phyloP scores from a whole-genome alignment of 1,140 invertebrate species.

The Pararge aegeria region DNA sequence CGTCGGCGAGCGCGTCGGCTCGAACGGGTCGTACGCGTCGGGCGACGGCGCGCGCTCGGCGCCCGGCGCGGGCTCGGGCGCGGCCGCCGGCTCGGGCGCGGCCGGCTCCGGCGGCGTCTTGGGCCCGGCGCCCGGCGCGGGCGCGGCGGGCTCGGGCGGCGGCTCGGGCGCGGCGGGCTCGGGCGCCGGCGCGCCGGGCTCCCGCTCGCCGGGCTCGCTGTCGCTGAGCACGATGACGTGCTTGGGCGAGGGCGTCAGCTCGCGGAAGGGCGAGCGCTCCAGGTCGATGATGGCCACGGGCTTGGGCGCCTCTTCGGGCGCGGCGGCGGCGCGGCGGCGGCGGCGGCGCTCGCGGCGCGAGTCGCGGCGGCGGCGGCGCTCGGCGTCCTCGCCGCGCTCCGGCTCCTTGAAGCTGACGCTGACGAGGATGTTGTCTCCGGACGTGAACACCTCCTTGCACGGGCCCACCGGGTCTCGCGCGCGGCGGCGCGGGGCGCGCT shows the following conservation, averaged over 20 bases:
- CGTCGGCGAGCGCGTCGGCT: conserved; percentile 91
- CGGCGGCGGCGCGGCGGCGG: conserved; percentile 29
- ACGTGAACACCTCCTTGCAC: conserved; percentile 94
- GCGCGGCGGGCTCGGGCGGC: conserved; percentile 38
- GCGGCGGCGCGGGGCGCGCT: conserved; percentile 56
- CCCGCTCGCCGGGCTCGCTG: conserved; percentile 84
- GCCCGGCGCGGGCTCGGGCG: conserved; percentile 65
- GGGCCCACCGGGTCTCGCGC: conserved; percentile 77
- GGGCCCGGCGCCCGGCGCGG: conserved; percentile 45
- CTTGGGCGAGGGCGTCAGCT: conserved; percentile 87
- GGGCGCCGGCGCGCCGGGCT: conserved; percentile 39
- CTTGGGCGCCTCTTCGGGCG: conserved; percentile 75
- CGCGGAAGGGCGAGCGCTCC: conserved; percentile 90
- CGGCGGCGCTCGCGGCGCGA: conserved; percentile 68
- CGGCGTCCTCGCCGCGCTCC: conserved; percentile 71
- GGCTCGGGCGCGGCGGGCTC: conserved; percentile 62
- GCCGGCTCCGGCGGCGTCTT: conserved; percentile 20
- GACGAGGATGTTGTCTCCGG: conserved; percentile 94
- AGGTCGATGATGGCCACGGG: conserved; percentile 92
- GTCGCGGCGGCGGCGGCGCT: conserved; percentile 40
- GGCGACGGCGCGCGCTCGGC: conserved; percentile 82
- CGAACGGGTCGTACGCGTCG: conserved; percentile 93
- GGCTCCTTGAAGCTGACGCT: conserved; percentile 94
- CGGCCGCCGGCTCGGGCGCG: conserved; percentile 68
- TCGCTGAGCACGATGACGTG: conserved; percentile 91